A percentile compares a stretch with the other conserved stretches of the same genome.
These are phyloP conservation scores for Cebidichthys violaceus DNA, from an alignment of 2,113 vertebrate species.

Conservation along the genomic window DNA sequence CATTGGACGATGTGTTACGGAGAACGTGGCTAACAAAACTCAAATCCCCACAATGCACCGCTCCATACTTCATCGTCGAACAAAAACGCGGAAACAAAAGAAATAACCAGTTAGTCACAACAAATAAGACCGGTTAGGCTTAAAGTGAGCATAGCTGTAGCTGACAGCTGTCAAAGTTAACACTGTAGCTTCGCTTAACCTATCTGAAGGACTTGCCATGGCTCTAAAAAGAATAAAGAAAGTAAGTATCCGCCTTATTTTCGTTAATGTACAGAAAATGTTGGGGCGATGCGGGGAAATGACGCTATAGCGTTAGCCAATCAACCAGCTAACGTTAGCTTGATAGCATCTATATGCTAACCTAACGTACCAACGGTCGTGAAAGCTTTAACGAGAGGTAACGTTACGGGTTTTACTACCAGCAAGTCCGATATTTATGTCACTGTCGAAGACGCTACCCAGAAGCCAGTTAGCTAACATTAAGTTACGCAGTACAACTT, in stretches of 20 bases:
- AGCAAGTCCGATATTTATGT: not conserved
- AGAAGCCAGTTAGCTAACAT: not conserved
- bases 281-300: constrained; percentile 51
- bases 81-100: constrained; percentile 83
- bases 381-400: too few relatives aligned
- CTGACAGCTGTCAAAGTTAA: constrained; percentile 58
- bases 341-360: constrained; percentile 42
- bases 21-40: constrained; percentile 23
- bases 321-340: not conserved
- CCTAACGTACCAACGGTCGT: not conserved
- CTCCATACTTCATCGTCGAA: constrained; percentile 48
- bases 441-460: not conserved
- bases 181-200: not conserved
- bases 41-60: constrained; percentile 74
- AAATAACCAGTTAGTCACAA: constrained; percentile 73
- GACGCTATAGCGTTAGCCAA: constrained; percentile 35
- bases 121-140: constrained; percentile 59
- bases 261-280: constrained; percentile 20
- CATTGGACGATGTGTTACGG: not conserved
- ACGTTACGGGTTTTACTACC: not conserved
- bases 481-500: constrained; percentile 5
- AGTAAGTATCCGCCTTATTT: constrained; percentile 53
- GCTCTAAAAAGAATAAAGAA: constrained; percentile 83
- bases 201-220: constrained; percentile 54
- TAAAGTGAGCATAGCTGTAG: constrained; percentile 51